Percentiles rank a stretch among this genome's conserved stretches.
These are phyloP conservation scores for Eulemur rufifrons DNA, from an alignment of 2,113 vertebrate genomes.

Conservation along the genomic window DNA sequence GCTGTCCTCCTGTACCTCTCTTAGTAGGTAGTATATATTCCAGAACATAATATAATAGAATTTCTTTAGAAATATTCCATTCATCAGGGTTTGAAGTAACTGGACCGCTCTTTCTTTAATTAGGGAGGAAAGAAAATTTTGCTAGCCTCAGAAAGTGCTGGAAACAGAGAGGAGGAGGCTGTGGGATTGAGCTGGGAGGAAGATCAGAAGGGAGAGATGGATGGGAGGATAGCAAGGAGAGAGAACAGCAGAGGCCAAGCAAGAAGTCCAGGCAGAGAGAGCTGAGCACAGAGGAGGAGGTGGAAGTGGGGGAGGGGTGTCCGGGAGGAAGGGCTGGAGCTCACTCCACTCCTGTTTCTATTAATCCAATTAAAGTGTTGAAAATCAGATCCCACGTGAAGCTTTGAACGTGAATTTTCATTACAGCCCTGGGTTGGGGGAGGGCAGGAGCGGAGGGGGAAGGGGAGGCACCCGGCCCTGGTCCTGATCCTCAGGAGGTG, in stretches of 20 bases:
- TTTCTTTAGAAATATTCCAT: constrained; percentile 10
- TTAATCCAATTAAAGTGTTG: constrained; percentile 72
- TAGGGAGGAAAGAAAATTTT: not conserved
- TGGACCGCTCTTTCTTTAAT: not conserved
- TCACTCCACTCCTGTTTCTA: constrained; percentile 29
- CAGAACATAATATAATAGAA: not conserved
- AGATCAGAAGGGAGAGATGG: no score
- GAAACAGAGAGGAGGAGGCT: not conserved
- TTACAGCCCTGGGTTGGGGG: not conserved
- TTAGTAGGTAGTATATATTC: not conserved
- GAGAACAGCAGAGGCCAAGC: not conserved
- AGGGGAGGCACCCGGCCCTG: no score
- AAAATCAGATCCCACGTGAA: constrained; percentile 68
- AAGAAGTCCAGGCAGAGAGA: not conserved
- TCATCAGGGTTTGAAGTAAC: not conserved
- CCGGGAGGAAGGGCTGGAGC: constrained; percentile 13
- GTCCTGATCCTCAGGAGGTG: no score
- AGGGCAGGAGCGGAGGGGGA: not conserved
- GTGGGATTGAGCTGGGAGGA: not conserved
- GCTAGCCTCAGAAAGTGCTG: not conserved
- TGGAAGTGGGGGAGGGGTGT: not conserved
- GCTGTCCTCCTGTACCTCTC: not conserved
- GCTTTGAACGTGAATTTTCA: constrained; percentile 69
- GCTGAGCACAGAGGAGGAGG: not conserved
- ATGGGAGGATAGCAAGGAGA: not conserved